Base-by-base conservation (phyloP, 2,888 invertebrate species). In the Xanthorhoe spadicearia region DNA sequence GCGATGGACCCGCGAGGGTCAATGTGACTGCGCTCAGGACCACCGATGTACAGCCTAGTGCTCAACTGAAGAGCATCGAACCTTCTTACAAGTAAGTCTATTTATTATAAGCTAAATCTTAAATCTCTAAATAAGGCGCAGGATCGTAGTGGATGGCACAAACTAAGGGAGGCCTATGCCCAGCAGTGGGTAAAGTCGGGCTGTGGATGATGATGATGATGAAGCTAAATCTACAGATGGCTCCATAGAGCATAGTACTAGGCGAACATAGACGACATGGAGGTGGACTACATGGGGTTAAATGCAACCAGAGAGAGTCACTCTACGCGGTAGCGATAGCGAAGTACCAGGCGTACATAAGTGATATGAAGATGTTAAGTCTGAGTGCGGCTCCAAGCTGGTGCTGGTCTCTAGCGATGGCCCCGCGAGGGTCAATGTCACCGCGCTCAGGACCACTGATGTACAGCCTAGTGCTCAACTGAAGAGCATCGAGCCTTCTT, bases 331-430 rank as follows among this genome's bases (percentile, higher is more conserved):
- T 99, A 50, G 97, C 96, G 64, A 94, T 99, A 69, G 98, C 98
- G 8, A 98, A 98, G 88, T 98, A 98, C 94, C 99, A 99, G 99
- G 97, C 98, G 9, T 98, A 96, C 92, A 93, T 97, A 61, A 98
- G 98, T 32, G 96, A 96, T 51, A 94, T 96, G 61, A 88, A 86
- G 50, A 85, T 98, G 19, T 98, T 61, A 94, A 94, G 80, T 94
- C 96, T n/a, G 95, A 95, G 83, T 94, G 94, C 83, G 89, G 89
- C 35, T 77, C 92, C 68, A 93, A 94, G 70, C 89, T 95, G 35
- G 95, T 95, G 60, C 95, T 98, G 95, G 95, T 96, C 94, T 96
- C 71, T 95, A 96, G 95, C 54, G 96, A 96, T 83, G 97, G 97
- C 53, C 94, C 98, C 62, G 95, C 95, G 79, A 92, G 94, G 17